Evolutionary conservation across 2,888 invertebrate genomes (phyloP).

Genomic region (Idaea dimidiata): DNA sequence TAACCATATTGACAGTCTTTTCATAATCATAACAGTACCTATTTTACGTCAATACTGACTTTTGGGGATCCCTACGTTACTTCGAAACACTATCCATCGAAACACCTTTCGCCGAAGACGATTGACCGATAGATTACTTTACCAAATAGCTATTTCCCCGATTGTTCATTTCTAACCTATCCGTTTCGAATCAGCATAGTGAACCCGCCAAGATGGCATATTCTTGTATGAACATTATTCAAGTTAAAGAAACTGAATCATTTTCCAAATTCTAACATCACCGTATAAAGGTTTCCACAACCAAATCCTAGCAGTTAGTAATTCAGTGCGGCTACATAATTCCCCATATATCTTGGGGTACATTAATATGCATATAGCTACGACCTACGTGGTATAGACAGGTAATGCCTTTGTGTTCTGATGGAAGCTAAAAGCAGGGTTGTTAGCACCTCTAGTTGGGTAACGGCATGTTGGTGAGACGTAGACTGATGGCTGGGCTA

Average conservation of each 20-base stretch:
- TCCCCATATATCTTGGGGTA: neutral
- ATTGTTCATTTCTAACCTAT: too few species aligned
- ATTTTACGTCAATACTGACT: too few species aligned
- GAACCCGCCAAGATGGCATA: too few species aligned
- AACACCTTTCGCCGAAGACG: too few species aligned
- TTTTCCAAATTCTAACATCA: too few species aligned
- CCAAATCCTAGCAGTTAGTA: neutral
- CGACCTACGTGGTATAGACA: neutral
- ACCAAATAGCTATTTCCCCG: too few species aligned
- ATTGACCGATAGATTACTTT: too few species aligned
- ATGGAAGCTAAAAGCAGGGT: constrained; percentile 1
- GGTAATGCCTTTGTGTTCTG: constrained; percentile 1
- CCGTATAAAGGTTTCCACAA: neutral
- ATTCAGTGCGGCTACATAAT: neutral
- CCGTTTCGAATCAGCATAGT: too few species aligned
- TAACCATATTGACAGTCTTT: constrained; percentile 17
- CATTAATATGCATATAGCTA: neutral
- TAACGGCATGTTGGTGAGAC: neutral
- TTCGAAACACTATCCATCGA: too few species aligned
- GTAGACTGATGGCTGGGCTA: neutral
- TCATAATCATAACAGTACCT: neutral
- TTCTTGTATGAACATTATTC: too few species aligned
- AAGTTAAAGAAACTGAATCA: too few species aligned
- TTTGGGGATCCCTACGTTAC: too few species aligned
- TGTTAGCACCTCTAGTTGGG: neutral